Percentiles rank a stretch among this genome's conserved stretches.
Conservation (phyloP, 2,888 invertebrate species). For the Mantis religiosa region DNA sequence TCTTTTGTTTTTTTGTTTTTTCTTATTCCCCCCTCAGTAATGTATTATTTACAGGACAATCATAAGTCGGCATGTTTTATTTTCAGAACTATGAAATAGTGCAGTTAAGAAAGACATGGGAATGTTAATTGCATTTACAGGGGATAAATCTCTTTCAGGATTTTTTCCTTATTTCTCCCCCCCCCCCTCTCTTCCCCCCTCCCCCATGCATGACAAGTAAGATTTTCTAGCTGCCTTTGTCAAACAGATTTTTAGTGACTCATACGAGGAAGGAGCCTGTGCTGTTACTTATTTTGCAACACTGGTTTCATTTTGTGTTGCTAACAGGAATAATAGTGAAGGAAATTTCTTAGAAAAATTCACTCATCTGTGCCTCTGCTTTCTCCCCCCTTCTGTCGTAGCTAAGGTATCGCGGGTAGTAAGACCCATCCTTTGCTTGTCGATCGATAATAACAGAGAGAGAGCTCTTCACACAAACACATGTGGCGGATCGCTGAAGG, state of each 20-base stretch:
- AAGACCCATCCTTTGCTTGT: slow-evolving; percentile 32
- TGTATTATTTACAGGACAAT: neutral
- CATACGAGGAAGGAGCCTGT: neutral
- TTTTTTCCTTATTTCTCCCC: slow-evolving; percentile 4
- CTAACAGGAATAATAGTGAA: neutral
- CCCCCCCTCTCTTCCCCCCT: neutral
- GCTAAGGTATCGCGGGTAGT: slow-evolving; percentile 48
- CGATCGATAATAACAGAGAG: slow-evolving; percentile 27
- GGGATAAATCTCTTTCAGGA: slow-evolving; percentile 10
- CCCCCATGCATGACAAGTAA: neutral
- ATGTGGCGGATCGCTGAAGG: slow-evolving; percentile 32
- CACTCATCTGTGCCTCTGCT: slow-evolving; percentile 38
- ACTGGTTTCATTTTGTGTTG: slow-evolving; percentile 11
- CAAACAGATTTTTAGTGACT: neutral
- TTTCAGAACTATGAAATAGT: neutral
- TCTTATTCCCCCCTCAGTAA: neutral
- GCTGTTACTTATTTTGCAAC: slow-evolving; percentile 1
- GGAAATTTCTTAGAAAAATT: slow-evolving; percentile 4
- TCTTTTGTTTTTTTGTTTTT: no score
- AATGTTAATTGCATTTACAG: slow-evolving; percentile 9
- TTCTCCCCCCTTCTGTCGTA: slow-evolving; percentile 48
- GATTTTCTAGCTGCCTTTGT: neutral
- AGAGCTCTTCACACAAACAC: slow-evolving; percentile 25
- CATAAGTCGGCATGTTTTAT: neutral
- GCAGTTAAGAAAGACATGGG: neutral